Evolutionary conservation across 2,797 vertebrate species (phyloP).

Genomic region (Enteromius anoplus): DNA sequence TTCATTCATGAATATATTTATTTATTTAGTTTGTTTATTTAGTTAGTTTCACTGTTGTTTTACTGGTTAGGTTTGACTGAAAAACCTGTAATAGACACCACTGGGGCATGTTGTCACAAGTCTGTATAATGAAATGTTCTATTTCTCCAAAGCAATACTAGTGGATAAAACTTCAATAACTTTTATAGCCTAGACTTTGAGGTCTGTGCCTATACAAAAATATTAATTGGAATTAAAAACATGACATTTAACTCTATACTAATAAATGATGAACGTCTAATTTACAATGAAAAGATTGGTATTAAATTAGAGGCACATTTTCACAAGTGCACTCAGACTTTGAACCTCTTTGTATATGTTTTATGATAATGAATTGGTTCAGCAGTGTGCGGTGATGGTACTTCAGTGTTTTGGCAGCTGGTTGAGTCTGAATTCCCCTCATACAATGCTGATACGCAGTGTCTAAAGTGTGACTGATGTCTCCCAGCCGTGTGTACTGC

Average conservation of each 20-base stretch:
- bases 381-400: background rate
- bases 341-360: background rate
- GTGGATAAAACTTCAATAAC: background rate
- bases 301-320: constrained; percentile 9
- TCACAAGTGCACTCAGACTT: background rate
- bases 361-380: constrained; percentile 12
- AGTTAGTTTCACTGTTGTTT: background rate
- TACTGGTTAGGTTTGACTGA: background rate
- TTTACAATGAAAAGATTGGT: background rate
- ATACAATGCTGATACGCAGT: background rate
- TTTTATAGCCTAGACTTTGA: background rate
- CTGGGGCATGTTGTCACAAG: background rate
- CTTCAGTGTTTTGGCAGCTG: constrained; percentile 29
- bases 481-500: background rate
- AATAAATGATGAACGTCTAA: background rate
- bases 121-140: background rate
- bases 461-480: constrained; percentile 30
- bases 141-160: background rate
- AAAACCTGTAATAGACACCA: background rate
- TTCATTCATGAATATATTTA: background rate
- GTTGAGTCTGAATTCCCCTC: constrained; percentile 11
- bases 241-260: background rate
- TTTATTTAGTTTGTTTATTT: too few species aligned
- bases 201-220: background rate
- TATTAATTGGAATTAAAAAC: background rate